Conservation (phyloP, 2,797 vertebrate genomes). For the Tapera naevia region DNA sequence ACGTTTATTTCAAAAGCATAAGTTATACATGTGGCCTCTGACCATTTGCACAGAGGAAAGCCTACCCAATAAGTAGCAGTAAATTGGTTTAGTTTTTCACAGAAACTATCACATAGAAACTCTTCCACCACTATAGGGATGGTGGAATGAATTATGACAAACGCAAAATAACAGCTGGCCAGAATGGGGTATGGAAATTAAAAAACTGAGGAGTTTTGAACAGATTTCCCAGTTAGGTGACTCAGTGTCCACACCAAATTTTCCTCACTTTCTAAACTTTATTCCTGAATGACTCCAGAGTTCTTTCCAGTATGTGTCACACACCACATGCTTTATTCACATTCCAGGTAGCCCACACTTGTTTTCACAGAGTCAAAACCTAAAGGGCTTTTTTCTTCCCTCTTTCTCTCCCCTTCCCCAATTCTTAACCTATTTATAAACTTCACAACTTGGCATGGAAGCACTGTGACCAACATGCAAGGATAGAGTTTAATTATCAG, state of each 20-base stretch:
- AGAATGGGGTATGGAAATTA: not conserved
- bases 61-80: not conserved
- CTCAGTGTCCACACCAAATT: not conserved
- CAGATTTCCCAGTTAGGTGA: constrained; percentile 13
- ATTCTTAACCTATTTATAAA: not conserved
- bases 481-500: constrained; percentile 19
- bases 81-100: not conserved
- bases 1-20: not conserved
- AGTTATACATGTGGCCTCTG: not conserved
- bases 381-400: not conserved
- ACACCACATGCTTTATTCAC: not conserved
- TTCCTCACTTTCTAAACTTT: not conserved
- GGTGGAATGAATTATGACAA: not conserved
- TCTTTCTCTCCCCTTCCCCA: not conserved
- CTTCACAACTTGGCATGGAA: not conserved
- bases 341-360: constrained; percentile 49
- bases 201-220: not conserved
- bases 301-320: constrained; percentile 29
- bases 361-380: not conserved
- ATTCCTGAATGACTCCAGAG: not conserved
- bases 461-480: not conserved
- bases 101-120: not conserved
- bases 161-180: not conserved
- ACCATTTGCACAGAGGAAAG: not conserved
- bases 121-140: not conserved